Evolutionary conservation across 2,888 invertebrate species (phyloP).

Genomic region (Petrolisthes cinctipes): DNA sequence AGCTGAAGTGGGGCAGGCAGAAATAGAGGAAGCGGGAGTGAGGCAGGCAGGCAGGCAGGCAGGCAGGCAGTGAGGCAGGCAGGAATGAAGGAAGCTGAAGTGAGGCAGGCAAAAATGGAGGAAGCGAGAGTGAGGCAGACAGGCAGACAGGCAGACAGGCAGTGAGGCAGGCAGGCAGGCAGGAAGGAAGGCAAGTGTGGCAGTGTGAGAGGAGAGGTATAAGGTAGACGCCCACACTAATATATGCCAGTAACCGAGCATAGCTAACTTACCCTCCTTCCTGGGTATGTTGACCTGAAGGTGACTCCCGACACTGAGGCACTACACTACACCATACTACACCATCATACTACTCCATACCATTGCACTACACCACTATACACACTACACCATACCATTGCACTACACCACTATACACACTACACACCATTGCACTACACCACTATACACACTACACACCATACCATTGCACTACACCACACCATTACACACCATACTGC

Average conservation of each 20-base stretch:
- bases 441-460: neutral
- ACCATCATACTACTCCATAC: neutral
- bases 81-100: neutral
- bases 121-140: neutral
- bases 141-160: neutral
- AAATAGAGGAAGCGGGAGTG: neutral
- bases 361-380: neutral
- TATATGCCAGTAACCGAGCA: slow-evolving; percentile 37
- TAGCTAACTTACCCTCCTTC: slow-evolving; percentile 25
- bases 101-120: neutral
- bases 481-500: neutral
- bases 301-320: neutral
- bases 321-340: neutral
- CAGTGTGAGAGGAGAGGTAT: neutral
- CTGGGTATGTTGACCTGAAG: slow-evolving; percentile 29
- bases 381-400: neutral
- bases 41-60: neutral
- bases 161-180: neutral
- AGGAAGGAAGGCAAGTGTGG: neutral
- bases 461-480: neutral
- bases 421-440: neutral
- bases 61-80: neutral
- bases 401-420: neutral
- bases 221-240: slow-evolving; percentile 11
- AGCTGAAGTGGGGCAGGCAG: neutral